phyloP scores from a whole-genome alignment of 2,888 invertebrate species.

The Pandemis heparana region DNA sequence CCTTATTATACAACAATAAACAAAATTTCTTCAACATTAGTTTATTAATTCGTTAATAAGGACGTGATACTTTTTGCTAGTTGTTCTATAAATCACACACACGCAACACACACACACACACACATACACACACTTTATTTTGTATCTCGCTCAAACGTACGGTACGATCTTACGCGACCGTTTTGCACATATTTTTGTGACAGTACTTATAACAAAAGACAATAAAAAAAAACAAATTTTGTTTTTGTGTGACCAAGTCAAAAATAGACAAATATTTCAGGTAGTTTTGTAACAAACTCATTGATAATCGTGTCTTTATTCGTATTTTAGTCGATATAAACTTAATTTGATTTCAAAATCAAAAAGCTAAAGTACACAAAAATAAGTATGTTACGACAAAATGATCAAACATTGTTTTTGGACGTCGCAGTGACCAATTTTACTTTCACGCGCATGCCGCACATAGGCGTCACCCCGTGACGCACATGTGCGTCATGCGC shows the following conservation, averaged over 20 bases:
- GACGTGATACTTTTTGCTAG: neutral
- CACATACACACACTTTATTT: neutral
- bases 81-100: neutral
- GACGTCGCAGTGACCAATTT: neutral
- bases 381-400: neutral
- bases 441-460: neutral
- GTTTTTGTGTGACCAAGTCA: neutral
- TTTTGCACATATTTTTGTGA: neutral
- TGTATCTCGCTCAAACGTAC: neutral
- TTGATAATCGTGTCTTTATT: neutral
- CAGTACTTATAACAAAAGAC: no score
- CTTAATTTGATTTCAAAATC: neutral
- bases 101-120: no score
- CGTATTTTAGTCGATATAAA: slow-evolving; percentile 6
- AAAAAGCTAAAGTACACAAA: neutral
- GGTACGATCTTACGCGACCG: neutral
- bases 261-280: neutral
- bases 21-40: neutral
- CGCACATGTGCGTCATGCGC: neutral
- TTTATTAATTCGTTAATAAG: neutral
- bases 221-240: neutral
- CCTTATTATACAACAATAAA: neutral
- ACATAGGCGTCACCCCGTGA: neutral
- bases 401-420: neutral
- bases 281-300: neutral